A percentile compares a stretch with the other conserved stretches of the same genome.
These are phyloP conservation scores for Campoletis raptor DNA, from an alignment of 2,888 invertebrate genomes.

Conservation along the genomic window DNA sequence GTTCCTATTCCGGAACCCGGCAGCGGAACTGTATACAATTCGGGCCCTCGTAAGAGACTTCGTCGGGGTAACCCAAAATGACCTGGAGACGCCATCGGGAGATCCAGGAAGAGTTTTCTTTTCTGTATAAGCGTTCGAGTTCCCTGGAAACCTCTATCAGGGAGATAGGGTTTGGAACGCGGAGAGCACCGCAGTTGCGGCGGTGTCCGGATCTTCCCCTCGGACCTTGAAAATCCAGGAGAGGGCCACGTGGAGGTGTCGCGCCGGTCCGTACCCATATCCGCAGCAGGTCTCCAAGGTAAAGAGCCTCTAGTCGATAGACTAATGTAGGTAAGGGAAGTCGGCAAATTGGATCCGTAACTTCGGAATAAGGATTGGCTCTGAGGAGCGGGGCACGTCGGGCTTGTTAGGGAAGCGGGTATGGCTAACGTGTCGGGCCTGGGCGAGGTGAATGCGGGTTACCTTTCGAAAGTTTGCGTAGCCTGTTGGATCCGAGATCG, in stretches of 20 bases:
- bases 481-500: too few species aligned
- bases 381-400: conserved; percentile 89
- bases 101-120: conserved; percentile 86
- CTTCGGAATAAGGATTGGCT: conserved; percentile 91
- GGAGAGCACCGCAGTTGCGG: too few species aligned
- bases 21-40: conserved; percentile 86
- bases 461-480: conserved; percentile 48
- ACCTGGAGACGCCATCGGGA: conserved; percentile 87
- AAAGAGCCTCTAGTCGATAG: conserved; percentile 88
- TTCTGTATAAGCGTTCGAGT: conserved; percentile 83
- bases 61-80: conserved; percentile 79
- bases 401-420: conserved; percentile 85
- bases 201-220: too few species aligned
- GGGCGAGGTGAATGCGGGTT: conserved; percentile 70
- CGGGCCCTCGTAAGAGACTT: conserved; percentile 82
- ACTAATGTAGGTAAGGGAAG: conserved; percentile 90
- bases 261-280: conserved; percentile 88
- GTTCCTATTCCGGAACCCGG: conserved; percentile 88
- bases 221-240: too few species aligned
- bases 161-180: too few species aligned
- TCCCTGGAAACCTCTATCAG: too few species aligned
- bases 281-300: conserved; percentile 92
- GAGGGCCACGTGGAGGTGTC: too few species aligned
- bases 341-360: conserved; percentile 89
- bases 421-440: conserved; percentile 74